These are phyloP conservation scores for Coreius guichenoti DNA, from an alignment of 2,797 vertebrate genomes.

Conservation along the genomic window DNA sequence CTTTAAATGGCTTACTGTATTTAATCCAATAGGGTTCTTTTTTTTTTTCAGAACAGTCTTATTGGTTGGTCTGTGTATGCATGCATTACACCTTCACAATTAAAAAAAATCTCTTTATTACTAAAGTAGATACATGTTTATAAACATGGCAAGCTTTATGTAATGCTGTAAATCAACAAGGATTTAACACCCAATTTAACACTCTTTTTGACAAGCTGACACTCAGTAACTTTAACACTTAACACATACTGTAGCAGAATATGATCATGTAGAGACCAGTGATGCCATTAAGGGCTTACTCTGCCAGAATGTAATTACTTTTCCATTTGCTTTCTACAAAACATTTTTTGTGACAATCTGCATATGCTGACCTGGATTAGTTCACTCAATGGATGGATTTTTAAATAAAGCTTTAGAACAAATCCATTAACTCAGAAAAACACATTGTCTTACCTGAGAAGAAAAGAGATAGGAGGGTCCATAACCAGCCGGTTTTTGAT, in stretches of 20 bases:
- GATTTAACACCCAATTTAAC: constrained; percentile 23
- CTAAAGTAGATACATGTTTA: neutral
- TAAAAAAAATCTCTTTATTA: neutral
- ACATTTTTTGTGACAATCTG: neutral
- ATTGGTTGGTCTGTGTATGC: neutral
- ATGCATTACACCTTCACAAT: neutral
- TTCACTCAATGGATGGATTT: neutral
- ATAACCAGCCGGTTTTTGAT: neutral
- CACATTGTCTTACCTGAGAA: constrained; percentile 41
- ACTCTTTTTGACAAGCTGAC: neutral
- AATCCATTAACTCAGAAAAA: neutral
- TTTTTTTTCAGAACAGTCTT: neutral
- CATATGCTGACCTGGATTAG: neutral
- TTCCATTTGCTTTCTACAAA: neutral
- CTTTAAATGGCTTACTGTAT: too few species aligned
- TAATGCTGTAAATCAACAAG: neutral
- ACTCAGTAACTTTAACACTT: neutral
- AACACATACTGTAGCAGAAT: neutral
- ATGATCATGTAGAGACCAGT: neutral
- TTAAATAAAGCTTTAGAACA: constrained; percentile 2
- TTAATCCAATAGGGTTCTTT: neutral
- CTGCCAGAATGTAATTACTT: neutral
- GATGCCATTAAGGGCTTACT: neutral
- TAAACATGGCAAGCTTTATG: neutral
- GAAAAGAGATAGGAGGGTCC: constrained; percentile 37